Evolutionary conservation across 2,888 invertebrate species (phyloP), one percentile per base, ranked within the genome.

Genomic region (Automeris io): DNA sequence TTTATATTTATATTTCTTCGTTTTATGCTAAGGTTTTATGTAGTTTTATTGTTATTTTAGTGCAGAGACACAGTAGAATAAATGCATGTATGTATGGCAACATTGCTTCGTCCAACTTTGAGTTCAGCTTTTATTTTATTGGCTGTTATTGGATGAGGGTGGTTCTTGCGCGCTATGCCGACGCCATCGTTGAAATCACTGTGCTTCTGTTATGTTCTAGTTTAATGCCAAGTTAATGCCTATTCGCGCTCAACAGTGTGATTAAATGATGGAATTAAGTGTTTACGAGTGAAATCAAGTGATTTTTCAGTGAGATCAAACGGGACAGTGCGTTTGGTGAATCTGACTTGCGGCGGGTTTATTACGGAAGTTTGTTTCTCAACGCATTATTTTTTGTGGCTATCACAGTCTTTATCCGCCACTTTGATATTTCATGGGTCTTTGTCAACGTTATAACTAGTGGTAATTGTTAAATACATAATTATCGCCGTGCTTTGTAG

Each of bases 131-230:
- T n/a, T n/a, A n/a, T 67, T 63, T 71, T 70, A 85, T 83, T 85
- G 83, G 85, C 58, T 53, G 67, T 71, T 47, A 61, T 52, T 57
- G 58, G 65, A 70, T 70, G 77, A 81, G 77, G 82, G 80, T 81
- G 83, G 86, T 85, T 87, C 87, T 85, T 85, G 87, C 87, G 87
- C 85, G 85, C 81, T 85, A 64, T 75, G 81, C 78, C 85, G 87
- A 88, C 87, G 87, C 87, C 87, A 87, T 87, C 85, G 83, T 81
- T 80, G 57, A 75, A 73, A 79, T 68, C 80, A 76, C 74, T 80
- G 76, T 80, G 73, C 75, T 69, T 76, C 71, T 64, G 72, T 76
- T 70, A 74, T 78, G 69, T 67, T 9, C 70, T 70, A 68, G 66
- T 63, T 61, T 62, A 61, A 56, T 69, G 68, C 68, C 60, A 69